Evolutionary conservation across 2,888 invertebrate species (phyloP), one percentile per base, ranked within the genome.

Genomic region (Amaurobius ferox): DNA sequence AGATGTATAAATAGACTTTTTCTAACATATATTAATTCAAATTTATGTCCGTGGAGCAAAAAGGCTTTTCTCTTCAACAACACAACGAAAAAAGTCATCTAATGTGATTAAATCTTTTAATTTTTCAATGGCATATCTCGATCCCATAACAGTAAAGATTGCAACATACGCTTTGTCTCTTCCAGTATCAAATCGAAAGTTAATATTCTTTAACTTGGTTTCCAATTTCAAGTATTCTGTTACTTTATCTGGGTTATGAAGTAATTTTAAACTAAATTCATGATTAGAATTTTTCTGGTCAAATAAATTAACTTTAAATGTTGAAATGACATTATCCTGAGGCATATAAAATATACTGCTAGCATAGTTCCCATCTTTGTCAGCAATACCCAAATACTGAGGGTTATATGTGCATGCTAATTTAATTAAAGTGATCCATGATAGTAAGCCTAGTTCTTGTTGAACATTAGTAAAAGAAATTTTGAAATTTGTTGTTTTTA

Each of bases 351-450:
- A 55, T 26, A 77, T 35, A 0, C 29, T 23, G 1, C 26, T 7
- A 1, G 72, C 70, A 30, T 48, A 68, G 2, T 62, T 13, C 0
- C 72, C 66, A 16, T 16, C 30, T 16, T 29, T 61, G 28, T 68
- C 68, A 0, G 62, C 48, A 5, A 86, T 68, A 6, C 76, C 79
- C 5, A 86, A 30, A 70, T 86, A 76, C 7, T 86, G 67, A 7
- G 86, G 79, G n/a, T 86, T 86, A 28, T 76, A 79, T 7, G 86
- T 62, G 30, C 79, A 86, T 2, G 86, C 86, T 32, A 86, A 30
- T 66, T 86, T 86, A 30, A 79, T 61, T n/a, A 86, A 64, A 2
- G 86, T 79, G 11, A 71, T 48, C 86, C 86, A 86, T 0, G 86
- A 68, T 7, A 79, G 29, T n/a, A 86, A 26, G 13, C 79, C 74